A percentile compares a stretch with the other conserved stretches of the same genome.
phyloP scores from a whole-genome alignment of 53 echinoderm and acorn worm genomes.

The Crossaster papposus region DNA sequence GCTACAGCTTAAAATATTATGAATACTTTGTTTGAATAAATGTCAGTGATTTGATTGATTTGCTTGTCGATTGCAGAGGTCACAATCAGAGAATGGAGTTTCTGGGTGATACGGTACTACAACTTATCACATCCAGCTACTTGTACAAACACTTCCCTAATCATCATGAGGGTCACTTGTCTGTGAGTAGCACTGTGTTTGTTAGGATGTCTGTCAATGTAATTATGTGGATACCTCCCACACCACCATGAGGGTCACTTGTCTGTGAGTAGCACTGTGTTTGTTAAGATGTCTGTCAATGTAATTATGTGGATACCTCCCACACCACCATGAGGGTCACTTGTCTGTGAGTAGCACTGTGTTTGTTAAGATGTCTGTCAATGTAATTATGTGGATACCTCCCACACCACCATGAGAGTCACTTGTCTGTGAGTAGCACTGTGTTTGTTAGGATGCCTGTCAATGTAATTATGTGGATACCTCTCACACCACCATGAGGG shows the following conservation, averaged over 20 bases:
- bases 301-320: neutral
- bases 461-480: no score
- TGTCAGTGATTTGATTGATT: constrained; percentile 25
- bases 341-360: constrained; percentile 61
- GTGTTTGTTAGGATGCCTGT: no score
- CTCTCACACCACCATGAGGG: no score
- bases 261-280: constrained; percentile 61
- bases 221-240: neutral
- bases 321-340: neutral
- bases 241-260: constrained; percentile 16
- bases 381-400: neutral
- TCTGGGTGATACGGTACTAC: constrained; percentile 92
- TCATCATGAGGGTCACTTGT: constrained; percentile 96
- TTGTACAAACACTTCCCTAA: constrained; percentile 94
- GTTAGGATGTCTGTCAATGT: neutral
- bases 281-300: neutral
- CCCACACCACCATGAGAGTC: neutral
- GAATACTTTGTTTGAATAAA: neutral
- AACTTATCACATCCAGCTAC: constrained; percentile 86
- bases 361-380: neutral
- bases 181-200: constrained; percentile 68
- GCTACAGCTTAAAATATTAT: no score
- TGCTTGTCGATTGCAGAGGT: constrained; percentile 67
- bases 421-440: neutral
- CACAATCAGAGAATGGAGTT: constrained; percentile 96